Base-by-base conservation (phyloP, 2,888 invertebrate genomes). In the Stictocephala bisonia region DNA sequence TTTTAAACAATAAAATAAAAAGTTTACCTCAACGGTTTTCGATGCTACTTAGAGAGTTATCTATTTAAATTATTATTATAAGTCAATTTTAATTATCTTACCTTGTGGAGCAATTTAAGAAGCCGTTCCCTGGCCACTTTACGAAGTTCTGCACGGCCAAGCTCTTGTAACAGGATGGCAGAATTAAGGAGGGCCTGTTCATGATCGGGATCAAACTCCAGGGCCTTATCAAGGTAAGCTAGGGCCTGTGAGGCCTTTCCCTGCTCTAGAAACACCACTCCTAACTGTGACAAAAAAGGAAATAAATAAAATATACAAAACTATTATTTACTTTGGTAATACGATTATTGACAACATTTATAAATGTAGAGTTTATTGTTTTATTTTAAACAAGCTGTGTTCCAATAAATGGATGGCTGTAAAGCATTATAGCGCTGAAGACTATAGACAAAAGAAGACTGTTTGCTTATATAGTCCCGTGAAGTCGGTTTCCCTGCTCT, bases 181-280 rank as follows among this genome's bases (percentile, higher is more conserved):
- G 97, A 97, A 85, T 98, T 98, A 66, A 97, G 87, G 74, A 98
- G 86, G 0, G 97, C 96, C 84, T 96, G 96, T 82, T 96, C 94
- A 83, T 98, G 98, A 79, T 97, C 95, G 0, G 97, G 97, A 84
- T 97, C 94, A 80, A 95, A 87, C 82, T 94, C 93, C 64, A 98
- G 85, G 0, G 98, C 97, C 84, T 95, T 95, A 84, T 97, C 96
- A 80, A 98, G 89, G 84, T 96, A 95, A 0, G 94, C 93, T 71
- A 96, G 86, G 0, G 98, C 97, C 84, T 96, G 94, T 0, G 93
- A 91, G 0, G 94, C 92, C 83, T 96, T 94, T 50, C 95, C 94
- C 85, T 96, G 94, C 83, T 98, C 97, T 78, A 98, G 86, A 76
- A 95, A 92, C 0, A 98, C 97, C 20, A 98, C 97, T 31, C 97